Base-by-base conservation (phyloP, 1,140 invertebrate species). In the Lutraria rhynchaena region DNA sequence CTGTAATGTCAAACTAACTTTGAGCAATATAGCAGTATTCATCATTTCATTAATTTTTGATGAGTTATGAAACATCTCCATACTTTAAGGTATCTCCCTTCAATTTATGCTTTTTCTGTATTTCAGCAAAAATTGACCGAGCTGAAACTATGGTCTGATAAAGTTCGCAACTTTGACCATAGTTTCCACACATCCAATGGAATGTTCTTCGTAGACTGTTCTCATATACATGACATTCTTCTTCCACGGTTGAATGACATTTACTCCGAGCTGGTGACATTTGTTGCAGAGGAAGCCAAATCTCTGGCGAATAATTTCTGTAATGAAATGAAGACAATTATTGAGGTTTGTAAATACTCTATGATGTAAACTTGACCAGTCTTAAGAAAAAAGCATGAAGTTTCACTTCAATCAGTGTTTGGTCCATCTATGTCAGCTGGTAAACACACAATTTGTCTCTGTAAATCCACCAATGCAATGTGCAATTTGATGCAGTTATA, bases 61-160 rank as follows among this genome's bases (percentile, higher is more conserved):
- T n/a, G n/a, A n/a, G n/a, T n/a, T n/a, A n/a, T n/a, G n/a, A n/a
- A n/a, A n/a, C n/a, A n/a, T n/a, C n/a, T n/a, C n/a, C n/a, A n/a
- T n/a, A n/a, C n/a, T n/a, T n/a, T n/a, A n/a, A n/a, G n/a, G n/a
- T n/a, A n/a, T n/a, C n/a, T n/a, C n/a, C n/a, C n/a, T n/a, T n/a
- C n/a, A n/a, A n/a, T n/a, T n/a, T n/a, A 33, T 70, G 37, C 49
- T 22, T n/a, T 81, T n/a, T 58, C 46, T 63, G n/a, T 74, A 41
- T 84, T 87, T 19, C 85, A 92, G 91, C 90, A 91, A 91, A 91
- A 89, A 85, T 80, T 92, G 60, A 92, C 86, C 35, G 89, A 90
- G 58, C 65, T 92, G 24, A 84, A 90, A 31, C 84, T 86, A 63
- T 92, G 91, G 91, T 87, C 85, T 37, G 91, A 92, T 24, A 89